Evolutionary conservation across 2,113 vertebrate genomes (phyloP).

Genomic region (Pycnonotus jocosus): DNA sequence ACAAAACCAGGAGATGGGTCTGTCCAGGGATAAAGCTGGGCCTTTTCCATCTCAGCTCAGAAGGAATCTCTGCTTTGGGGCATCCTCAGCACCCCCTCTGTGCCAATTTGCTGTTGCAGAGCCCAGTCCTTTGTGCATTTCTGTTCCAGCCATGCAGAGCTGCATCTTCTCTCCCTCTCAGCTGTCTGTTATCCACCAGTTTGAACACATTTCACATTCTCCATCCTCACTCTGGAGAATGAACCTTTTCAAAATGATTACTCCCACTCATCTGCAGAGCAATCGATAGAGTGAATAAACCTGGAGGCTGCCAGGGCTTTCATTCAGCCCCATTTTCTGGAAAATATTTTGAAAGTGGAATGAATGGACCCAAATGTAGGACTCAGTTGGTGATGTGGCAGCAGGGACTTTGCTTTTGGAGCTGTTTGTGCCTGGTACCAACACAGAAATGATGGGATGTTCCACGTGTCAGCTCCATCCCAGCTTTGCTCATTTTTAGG

Average conservation of each 20-base stretch:
- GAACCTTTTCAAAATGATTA: conserved; percentile 36
- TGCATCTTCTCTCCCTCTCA: background rate
- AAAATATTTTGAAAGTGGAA: background rate
- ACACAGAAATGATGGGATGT: background rate
- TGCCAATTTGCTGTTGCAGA: background rate
- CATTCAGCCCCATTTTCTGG: background rate
- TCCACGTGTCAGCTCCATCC: background rate
- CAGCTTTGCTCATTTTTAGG: background rate
- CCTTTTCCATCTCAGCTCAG: background rate
- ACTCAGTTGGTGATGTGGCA: background rate
- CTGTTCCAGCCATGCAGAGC: background rate
- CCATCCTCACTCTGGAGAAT: background rate
- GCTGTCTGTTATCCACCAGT: background rate
- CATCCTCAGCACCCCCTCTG: background rate
- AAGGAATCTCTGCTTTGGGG: background rate
- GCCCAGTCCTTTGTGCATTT: background rate
- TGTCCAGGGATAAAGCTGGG: background rate
- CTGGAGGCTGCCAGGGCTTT: background rate
- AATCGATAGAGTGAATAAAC: conserved; percentile 1
- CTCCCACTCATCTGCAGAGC: conserved; percentile 1
- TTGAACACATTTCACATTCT: background rate
- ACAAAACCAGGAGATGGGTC: background rate
- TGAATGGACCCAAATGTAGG: background rate
- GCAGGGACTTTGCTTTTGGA: background rate
- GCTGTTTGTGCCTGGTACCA: accelerated